Evolutionary conservation across 30 jellyfish, hydroid and myxozoan genomes (phyloP), one percentile per base, ranked within the genome.

Genomic region (Turritopsis rubra): DNA sequence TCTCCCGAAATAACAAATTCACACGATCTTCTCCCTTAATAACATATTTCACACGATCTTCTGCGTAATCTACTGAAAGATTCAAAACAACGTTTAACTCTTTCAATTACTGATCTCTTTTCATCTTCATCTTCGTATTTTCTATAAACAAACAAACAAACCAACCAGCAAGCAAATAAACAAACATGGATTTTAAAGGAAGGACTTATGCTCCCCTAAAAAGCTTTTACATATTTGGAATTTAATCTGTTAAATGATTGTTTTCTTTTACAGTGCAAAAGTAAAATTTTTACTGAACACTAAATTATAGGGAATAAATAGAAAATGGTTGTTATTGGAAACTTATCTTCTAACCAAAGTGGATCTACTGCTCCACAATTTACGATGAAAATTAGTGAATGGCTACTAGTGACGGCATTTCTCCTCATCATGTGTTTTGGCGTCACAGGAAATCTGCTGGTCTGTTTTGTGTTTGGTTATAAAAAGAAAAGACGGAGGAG

Each of bases 391-490:
- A 5, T 13, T 3, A 5, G 77, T 74, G 88, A 82, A 66, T 82
- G 88, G 88, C 25, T 60, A 16, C 22, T 66, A 1, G 72, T 82
- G 21, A 16, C n/a, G 20, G 86, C 88, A 41, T 82, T 82, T 52
- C 65, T 71, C 41, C n/a, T 82, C 21, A 66, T 82, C 75, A 52
- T 72, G 76, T 29, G 52, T 13, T 16, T 52, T 19, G 90, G 90
- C 24, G 79, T 83, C 21, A 79, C 75, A 9, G 90, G 90, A 53
- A 83, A 83, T 54, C 84, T 54, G 18, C 23, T 83, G 28, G 90
- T 83, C 25, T 18, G 65, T 17, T 83, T 73, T 60, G 87, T 83
- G 28, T 83, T 83, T 54, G 88, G 87, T 52, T 1, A 19, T 24
- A 83, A 83, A 53, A 53, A 66, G 31, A 74, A 74, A 17, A 20